Evolutionary conservation across 2,888 invertebrate genomes (phyloP).

Genomic region (Stenchaetothrips biformis): DNA sequence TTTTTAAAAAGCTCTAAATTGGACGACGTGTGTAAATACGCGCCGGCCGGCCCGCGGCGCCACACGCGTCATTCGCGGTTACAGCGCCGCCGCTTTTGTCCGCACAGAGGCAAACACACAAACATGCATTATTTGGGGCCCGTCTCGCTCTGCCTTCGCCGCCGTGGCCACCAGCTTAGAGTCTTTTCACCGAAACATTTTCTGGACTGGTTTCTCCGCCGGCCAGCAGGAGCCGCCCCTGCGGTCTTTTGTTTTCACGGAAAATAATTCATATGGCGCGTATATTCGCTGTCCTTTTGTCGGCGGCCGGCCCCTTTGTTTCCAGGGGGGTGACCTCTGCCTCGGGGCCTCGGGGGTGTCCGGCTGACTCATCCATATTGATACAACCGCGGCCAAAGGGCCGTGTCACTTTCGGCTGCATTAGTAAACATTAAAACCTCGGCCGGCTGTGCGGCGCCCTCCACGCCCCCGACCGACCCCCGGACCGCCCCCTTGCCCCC

Average conservation of each 20-base stretch:
- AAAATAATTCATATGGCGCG: constrained; percentile 17
- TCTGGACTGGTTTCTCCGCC: background rate
- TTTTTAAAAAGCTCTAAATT: background rate
- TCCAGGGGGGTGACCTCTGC: background rate
- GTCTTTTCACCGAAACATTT: constrained; percentile 6
- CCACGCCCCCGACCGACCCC: background rate
- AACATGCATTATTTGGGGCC: constrained; percentile 15
- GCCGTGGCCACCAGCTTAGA: background rate
- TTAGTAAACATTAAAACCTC: constrained; percentile 25
- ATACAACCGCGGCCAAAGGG: background rate
- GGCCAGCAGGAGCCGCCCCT: background rate
- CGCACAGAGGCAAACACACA: constrained; percentile 16
- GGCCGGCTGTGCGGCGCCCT: background rate
- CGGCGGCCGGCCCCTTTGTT: background rate
- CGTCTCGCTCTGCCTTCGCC: background rate
- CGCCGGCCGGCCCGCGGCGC: background rate
- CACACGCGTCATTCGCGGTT: background rate
- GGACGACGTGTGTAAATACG: background rate
- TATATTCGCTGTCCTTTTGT: constrained; percentile 18
- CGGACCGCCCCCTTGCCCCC: background rate
- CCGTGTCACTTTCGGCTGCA: constrained; percentile 22
- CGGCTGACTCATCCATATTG: constrained; percentile 10
- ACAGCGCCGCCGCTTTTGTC: background rate
- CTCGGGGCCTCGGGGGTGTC: background rate
- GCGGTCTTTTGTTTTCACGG: background rate